Evolutionary conservation across 2,113 vertebrate genomes (phyloP).

Genomic region (Aptenodytes forsteri): DNA sequence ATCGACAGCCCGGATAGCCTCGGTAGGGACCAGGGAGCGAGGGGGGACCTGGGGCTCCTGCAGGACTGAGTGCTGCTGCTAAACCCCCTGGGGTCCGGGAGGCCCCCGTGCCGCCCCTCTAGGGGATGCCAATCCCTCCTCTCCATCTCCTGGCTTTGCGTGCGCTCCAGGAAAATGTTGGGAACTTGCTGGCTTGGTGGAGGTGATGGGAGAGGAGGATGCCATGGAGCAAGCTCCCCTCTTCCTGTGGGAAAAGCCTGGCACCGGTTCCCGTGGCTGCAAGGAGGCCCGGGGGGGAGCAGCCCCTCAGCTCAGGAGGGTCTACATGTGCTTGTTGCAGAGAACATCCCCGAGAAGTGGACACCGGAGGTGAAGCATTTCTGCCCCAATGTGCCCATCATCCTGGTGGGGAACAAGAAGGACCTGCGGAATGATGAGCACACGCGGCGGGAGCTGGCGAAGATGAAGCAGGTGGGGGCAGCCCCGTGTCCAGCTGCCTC

Average conservation of each 20-base stretch:
- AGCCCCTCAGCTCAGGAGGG: background rate
- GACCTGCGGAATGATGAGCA: slow-evolving; percentile 95
- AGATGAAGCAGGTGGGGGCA: slow-evolving; percentile 92
- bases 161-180: background rate
- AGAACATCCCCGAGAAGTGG: slow-evolving; percentile 99
- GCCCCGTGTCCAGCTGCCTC: background rate
- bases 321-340: slow-evolving; percentile 43
- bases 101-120: rapidly evolving
- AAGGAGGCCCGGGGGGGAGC: background rate
- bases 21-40: slow-evolving; percentile 71
- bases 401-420: slow-evolving; percentile 97
- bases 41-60: background rate
- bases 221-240: rapidly evolving
- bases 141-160: background rate
- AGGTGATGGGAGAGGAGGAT: background rate
- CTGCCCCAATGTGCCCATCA: slow-evolving; percentile 97
- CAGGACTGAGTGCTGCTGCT: background rate
- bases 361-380: slow-evolving; percentile 98
- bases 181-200: background rate
- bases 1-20: slow-evolving; percentile 98
- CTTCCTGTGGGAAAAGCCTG: rapidly evolving
- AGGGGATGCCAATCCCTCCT: background rate
- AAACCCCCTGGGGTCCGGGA: rapidly evolving
- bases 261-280: rapidly evolving
- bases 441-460: slow-evolving; percentile 91